Percentiles rank a stretch among this genome's conserved stretches.
Evolutionary conservation across 2,113 vertebrate genomes (phyloP).

Genomic region (Lagopus leucura): DNA sequence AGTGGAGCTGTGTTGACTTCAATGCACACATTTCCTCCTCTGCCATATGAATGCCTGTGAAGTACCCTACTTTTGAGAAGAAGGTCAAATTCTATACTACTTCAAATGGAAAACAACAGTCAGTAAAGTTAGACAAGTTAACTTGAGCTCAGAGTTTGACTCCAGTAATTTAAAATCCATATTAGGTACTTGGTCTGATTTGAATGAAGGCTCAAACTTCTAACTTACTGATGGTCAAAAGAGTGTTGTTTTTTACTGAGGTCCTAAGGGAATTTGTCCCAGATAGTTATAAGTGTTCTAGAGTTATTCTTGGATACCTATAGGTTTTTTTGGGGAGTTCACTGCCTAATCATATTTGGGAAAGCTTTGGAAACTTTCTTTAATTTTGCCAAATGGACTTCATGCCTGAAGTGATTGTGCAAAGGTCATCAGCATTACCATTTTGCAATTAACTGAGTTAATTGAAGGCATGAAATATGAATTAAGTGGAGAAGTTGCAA

Average conservation of each 20-base stretch:
- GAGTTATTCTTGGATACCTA: neutral
- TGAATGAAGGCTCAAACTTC: neutral
- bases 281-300: neutral
- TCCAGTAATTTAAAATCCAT: neutral
- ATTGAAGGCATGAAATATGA: neutral
- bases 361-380: neutral
- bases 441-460: neutral
- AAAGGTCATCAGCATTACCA: rapidly evolving
- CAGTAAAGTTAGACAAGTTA: neutral
- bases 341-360: neutral
- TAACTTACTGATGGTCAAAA: neutral
- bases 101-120: neutral
- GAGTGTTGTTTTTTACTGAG: neutral
- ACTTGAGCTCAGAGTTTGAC: neutral
- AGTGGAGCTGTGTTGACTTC: neutral
- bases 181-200: neutral
- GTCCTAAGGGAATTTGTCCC: neutral
- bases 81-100: neutral
- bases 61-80: neutral
- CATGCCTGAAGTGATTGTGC: neutral
- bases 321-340: neutral
- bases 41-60: neutral
- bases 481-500: neutral
- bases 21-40: neutral
- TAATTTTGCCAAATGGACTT: neutral